Evolutionary conservation across 2,113 vertebrate genomes (phyloP).

Genomic region (Triplophysa siluroides): DNA sequence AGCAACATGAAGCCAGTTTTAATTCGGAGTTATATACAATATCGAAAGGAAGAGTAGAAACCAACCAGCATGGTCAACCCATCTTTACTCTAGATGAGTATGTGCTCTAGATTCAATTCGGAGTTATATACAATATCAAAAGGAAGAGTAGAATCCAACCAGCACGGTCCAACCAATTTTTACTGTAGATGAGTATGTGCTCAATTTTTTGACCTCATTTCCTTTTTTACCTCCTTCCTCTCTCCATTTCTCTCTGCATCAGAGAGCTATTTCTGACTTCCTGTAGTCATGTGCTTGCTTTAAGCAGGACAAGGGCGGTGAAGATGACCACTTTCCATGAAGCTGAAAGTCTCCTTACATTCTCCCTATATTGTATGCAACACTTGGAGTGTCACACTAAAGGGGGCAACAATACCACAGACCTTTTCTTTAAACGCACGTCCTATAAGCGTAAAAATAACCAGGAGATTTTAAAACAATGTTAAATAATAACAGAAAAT

Average conservation of each 20-base stretch:
- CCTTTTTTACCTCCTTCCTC: neutral
- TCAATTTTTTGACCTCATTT: conserved; percentile 35
- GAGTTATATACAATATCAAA: neutral
- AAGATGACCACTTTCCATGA: conserved; percentile 34
- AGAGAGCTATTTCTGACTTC: conserved; percentile 39
- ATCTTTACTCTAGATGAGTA: too few species aligned
- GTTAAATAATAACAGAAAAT: too few species aligned
- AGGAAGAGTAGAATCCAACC: neutral
- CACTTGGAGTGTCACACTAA: too few species aligned
- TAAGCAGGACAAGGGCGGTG: conserved; percentile 58
- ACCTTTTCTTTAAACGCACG: too few species aligned
- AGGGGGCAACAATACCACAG: too few species aligned
- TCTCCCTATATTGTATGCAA: too few species aligned
- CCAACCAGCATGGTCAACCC: too few species aligned
- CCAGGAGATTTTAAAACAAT: too few species aligned
- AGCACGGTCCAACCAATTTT: neutral
- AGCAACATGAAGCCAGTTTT: neutral
- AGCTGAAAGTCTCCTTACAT: neutral
- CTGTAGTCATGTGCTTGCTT: conserved; percentile 49
- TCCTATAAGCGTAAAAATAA: too few species aligned
- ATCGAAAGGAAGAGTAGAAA: too few species aligned
- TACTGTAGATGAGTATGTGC: conserved; percentile 47
- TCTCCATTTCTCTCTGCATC: neutral
- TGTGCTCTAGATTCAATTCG: too few species aligned
- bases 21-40: too few species aligned